A percentile compares a stretch with the other conserved stretches of the same genome.
phyloP scores from a whole-genome alignment of 1,140 invertebrate genomes.

The Caenorhabditis briggsae region DNA sequence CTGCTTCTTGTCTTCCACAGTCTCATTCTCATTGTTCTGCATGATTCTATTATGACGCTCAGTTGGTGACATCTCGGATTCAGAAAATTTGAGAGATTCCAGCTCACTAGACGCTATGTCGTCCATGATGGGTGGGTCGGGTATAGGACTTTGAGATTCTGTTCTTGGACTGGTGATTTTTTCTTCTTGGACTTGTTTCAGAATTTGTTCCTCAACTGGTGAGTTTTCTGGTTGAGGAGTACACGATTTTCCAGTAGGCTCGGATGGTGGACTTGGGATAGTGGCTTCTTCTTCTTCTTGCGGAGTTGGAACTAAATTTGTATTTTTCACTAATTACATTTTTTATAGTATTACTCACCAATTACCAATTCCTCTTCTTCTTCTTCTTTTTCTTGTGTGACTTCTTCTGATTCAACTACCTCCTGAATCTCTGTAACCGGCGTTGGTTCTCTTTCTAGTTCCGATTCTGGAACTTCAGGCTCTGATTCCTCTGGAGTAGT shows the following conservation, averaged over 20 bases:
- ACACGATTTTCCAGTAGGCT: too few species aligned
- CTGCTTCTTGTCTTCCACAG: constrained; percentile 4
- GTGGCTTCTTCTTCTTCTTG: too few species aligned
- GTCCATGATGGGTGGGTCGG: neutral
- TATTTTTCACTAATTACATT: neutral
- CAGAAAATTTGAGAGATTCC: constrained; percentile 31
- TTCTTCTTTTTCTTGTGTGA: too few species aligned
- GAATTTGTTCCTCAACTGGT: neutral
- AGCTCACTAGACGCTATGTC: constrained; percentile 18
- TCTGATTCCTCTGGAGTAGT: neutral
- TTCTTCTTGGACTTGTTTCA: neutral
- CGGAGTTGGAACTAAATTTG: neutral
- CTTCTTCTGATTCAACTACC: neutral
- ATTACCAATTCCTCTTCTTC: too few species aligned
- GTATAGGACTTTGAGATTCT: neutral
- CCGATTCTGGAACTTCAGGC: neutral
- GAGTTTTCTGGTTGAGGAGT: neutral
- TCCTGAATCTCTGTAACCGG: neutral
- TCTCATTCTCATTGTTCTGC: constrained; percentile 42
- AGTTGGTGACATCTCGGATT: neutral
- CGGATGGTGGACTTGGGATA: too few species aligned
- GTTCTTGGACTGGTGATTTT: neutral
- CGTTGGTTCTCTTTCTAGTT: neutral
- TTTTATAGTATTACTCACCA: too few species aligned
- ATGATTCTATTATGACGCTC: neutral